Evolutionary conservation across 2,797 vertebrate species (phyloP), one percentile per base, ranked within the genome.

Genomic region (Chanos chanos): DNA sequence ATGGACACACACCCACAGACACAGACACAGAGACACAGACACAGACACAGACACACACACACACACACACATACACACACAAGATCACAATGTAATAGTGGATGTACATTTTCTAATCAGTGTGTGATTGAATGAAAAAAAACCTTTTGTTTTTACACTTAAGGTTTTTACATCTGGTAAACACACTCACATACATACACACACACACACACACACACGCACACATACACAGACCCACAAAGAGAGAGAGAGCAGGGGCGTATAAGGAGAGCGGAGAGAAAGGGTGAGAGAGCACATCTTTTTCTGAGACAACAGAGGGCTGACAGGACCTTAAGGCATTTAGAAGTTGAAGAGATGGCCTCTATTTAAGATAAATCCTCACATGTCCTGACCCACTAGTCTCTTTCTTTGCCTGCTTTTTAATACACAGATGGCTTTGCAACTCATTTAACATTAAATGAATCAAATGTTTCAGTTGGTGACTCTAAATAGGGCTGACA

Each of bases 401-500:
- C 12, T 5, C 3, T 12, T 21, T 21, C 18, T 22, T 10, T 22
- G 8, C 40, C 40, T 40, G 43, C 40, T 22, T 22, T 40, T 22
- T 40, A 4, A 31, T 12, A 7, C 21, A 33, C 55, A 65, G 15
- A 43, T 15, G 1, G 34, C 41, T 66, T 58, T 60, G 62, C 64
- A 39, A 33, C 76, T 72, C 77, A 54, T 25, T 48, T 61, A 61
- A 44, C 70, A 79, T 64, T 62, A 57, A 73, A 66, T 45, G 68
- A 72, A 71, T 77, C 51, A 73, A 71, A 62, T n/a, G 48, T 58
- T 41, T 41, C 58, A 57, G 62, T 55, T 58, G 57, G 34, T 49
- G 24, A 36, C 56, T 76, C 65, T 74, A 79, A 79, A 67, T 53
- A 53, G 47, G 68, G 69, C 27, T 67, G 45, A 56, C 28, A 39